A percentile compares a stretch with the other conserved stretches of the same genome.
These are phyloP conservation scores for Drosophila tani DNA, from an alignment of 1,140 invertebrate genomes.

Conservation along the genomic window DNA sequence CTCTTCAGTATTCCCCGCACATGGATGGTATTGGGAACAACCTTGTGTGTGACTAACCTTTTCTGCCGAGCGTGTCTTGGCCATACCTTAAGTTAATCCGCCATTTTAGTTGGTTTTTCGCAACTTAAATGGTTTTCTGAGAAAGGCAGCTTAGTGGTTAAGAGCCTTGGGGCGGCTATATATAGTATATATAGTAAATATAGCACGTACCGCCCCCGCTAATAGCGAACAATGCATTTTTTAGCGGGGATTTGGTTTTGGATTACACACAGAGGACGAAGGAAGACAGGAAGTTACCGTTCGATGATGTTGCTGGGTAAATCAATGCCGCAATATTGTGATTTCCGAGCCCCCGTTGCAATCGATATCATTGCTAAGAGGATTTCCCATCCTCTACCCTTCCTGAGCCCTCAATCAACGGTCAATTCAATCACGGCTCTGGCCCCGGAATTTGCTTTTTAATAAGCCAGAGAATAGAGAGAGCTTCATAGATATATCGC, in stretches of 20 bases:
- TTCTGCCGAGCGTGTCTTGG: constrained; percentile 3
- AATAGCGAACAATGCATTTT: constrained; percentile 59
- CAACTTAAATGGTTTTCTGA: neutral
- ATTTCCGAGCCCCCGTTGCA: constrained; percentile 27
- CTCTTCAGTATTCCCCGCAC: too few relatives aligned
- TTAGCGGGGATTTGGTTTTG: constrained; percentile 45
- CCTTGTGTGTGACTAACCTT: constrained; percentile 17
- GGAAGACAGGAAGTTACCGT: constrained; percentile 24
- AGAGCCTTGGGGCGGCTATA: constrained; percentile 19
- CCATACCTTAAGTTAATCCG: constrained; percentile 29
- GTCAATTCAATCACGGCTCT: constrained; percentile 10
- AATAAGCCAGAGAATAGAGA: constrained; percentile 6
- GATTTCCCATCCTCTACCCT: constrained; percentile 5
- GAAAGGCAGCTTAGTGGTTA: constrained; percentile 20
- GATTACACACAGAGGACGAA: constrained; percentile 27
- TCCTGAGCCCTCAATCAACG: constrained; percentile 3
- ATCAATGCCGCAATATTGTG: constrained; percentile 29
- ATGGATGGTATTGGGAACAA: too few relatives aligned
- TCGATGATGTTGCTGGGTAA: constrained; percentile 8
- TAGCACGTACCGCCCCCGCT: constrained; percentile 23
- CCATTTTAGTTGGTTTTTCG: constrained; percentile 13
- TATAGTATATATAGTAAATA: neutral
- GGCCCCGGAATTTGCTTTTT: constrained; percentile 13
- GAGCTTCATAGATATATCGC: too few relatives aligned
- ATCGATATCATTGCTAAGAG: constrained; percentile 39